phyloP scores from a whole-genome alignment of 1,140 invertebrate species.

The Brachionus paranguensis region DNA sequence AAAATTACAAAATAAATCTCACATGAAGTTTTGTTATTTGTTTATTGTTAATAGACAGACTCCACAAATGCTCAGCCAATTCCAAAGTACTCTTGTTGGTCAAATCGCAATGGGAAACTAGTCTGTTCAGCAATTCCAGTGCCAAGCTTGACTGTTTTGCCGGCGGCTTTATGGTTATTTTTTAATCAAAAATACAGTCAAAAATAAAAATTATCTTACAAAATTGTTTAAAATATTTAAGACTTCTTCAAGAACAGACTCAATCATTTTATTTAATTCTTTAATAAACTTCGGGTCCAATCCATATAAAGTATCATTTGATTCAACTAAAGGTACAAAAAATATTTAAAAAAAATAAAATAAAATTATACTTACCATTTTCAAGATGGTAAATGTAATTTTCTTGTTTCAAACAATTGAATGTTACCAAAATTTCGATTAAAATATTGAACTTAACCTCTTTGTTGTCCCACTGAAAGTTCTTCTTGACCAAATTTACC shows the following conservation, averaged over 20 bases:
- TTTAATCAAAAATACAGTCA: too few species aligned
- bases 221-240: not conserved
- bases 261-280: conserved; percentile 63
- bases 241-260: not conserved
- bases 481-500: conserved; percentile 68
- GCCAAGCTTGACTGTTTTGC: conserved; percentile 61
- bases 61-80: conserved; percentile 72
- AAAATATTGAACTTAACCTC: conserved; percentile 61
- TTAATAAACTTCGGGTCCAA: conserved; percentile 74
- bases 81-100: conserved; percentile 59
- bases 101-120: conserved; percentile 68
- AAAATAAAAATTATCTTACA: not conserved
- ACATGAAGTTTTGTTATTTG: conserved; percentile 17
- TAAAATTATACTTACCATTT: conserved; percentile 60
- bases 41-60: conserved; percentile 63
- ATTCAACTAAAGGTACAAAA: conserved; percentile 67
- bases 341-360: not conserved
- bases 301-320: conserved; percentile 86
- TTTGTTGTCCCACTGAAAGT: conserved; percentile 61
- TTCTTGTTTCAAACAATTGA: conserved; percentile 69
- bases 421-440: conserved; percentile 66
- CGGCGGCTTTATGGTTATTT: conserved; percentile 43
- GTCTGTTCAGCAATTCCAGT: conserved; percentile 67
- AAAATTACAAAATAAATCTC: not conserved
- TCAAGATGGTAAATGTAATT: conserved; percentile 73